These are phyloP conservation scores for Hoplostethus atlanticus DNA, from an alignment of 2,797 vertebrate species.

Conservation along the genomic window DNA sequence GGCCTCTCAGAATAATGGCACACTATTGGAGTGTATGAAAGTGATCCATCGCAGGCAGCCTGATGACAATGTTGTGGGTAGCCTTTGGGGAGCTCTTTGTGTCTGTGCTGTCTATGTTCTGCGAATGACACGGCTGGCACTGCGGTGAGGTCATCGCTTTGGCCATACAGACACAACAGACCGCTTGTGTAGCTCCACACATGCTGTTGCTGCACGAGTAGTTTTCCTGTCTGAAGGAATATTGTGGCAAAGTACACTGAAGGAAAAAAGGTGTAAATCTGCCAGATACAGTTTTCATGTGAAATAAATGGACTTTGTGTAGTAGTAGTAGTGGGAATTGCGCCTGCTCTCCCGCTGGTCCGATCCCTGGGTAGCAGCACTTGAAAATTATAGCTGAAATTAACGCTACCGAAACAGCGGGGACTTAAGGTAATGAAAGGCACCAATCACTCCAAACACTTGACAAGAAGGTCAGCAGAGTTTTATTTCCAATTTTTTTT, in stretches of 20 bases:
- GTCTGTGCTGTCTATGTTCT: constrained; percentile 24
- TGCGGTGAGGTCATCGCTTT: not conserved
- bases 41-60: constrained; percentile 49
- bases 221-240: not conserved
- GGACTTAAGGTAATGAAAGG: constrained; percentile 3
- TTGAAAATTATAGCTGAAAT: constrained; percentile 18
- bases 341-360: constrained; percentile 1
- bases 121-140: constrained; percentile 37
- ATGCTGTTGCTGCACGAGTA: not conserved
- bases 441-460: constrained; percentile 27
- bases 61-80: constrained; percentile 37
- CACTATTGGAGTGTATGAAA: constrained; percentile 36
- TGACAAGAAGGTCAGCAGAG: not conserved
- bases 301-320: not conserved
- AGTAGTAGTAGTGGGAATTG: not conserved
- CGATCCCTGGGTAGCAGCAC: not conserved
- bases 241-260: not conserved
- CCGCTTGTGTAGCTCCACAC: constrained; percentile 8
- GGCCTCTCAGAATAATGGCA: constrained; percentile 41
- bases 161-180: constrained; percentile 41
- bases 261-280: not conserved
- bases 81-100: constrained; percentile 56
- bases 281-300: not conserved
- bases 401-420: constrained; percentile 17
- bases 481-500: constrained; percentile 11